These are phyloP conservation scores for Urosaurus nigricauda DNA, from an alignment of 2,797 vertebrate genomes.

Conservation along the genomic window DNA sequence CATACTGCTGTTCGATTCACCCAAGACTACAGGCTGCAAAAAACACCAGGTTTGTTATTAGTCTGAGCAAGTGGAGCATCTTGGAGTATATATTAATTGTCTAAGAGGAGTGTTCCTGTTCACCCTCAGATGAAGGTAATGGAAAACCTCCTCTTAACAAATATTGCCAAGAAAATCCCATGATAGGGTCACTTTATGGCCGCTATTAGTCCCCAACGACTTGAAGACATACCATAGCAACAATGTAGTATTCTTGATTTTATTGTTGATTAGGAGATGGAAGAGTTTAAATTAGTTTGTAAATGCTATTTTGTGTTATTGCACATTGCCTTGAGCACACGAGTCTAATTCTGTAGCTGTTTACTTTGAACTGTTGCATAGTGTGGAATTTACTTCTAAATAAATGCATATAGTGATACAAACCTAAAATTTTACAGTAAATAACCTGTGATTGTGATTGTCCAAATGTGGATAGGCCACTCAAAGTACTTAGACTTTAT, in stretches of 20 bases:
- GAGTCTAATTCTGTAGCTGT: no score
- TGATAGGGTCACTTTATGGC: no score
- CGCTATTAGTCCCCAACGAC: no score
- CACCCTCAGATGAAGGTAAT: not conserved
- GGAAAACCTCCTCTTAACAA: no score
- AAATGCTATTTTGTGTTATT: not conserved
- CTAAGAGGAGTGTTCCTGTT: not conserved
- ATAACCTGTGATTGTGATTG: not conserved
- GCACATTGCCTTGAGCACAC: not conserved
- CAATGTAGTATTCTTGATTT: not conserved
- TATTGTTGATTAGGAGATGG: not conserved
- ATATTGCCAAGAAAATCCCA: no score
- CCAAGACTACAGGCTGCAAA: conserved; percentile 54
- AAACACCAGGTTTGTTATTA: conserved; percentile 78
- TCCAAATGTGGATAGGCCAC: not conserved
- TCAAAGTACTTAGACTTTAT: not conserved
- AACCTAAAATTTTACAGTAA: conserved; percentile 4
- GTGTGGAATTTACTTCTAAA: not conserved
- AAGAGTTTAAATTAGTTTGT: not conserved
- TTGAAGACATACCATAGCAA: no score
- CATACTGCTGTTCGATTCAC: conserved; percentile 78
- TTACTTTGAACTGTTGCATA: not conserved
- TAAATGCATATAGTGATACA: not conserved
- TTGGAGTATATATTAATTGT: not conserved
- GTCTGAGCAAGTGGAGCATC: not conserved